Conservation (phyloP, 2,888 invertebrate species). For the Brachyptera risi region DNA sequence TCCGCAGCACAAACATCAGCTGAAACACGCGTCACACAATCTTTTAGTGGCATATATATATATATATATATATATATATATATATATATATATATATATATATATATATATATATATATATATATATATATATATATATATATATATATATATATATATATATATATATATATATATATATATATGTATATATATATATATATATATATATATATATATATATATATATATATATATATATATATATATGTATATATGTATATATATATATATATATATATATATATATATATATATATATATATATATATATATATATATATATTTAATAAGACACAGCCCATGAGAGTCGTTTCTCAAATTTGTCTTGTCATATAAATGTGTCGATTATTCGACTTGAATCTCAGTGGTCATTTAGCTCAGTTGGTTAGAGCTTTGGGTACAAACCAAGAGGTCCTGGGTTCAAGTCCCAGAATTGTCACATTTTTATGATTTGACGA, state of each 20-base stretch:
- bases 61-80: conserved; percentile 25
- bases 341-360: too few relatives aligned
- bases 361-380: too few relatives aligned
- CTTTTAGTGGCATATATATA: not conserved
- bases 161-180: not conserved
- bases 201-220: too few relatives aligned
- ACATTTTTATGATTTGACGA: too few relatives aligned
- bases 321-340: conserved; percentile 15
- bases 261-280: not conserved
- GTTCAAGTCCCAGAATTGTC: too few relatives aligned
- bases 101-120: too few relatives aligned
- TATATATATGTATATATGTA: not conserved
- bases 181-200: too few relatives aligned
- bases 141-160: conserved; percentile 21
- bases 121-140: conserved; percentile 16
- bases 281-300: conserved; percentile 12
- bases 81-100: not conserved
- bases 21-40: conserved; percentile 21
- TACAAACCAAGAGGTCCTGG: too few relatives aligned
- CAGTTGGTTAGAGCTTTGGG: too few relatives aligned
- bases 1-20: conserved; percentile 64
- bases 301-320: conserved; percentile 24
- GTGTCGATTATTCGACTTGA: too few relatives aligned
- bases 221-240: not conserved
- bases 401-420: too few relatives aligned